These are phyloP conservation scores for Arenaria interpres DNA, from an alignment of 2,113 vertebrate species.

Conservation along the genomic window DNA sequence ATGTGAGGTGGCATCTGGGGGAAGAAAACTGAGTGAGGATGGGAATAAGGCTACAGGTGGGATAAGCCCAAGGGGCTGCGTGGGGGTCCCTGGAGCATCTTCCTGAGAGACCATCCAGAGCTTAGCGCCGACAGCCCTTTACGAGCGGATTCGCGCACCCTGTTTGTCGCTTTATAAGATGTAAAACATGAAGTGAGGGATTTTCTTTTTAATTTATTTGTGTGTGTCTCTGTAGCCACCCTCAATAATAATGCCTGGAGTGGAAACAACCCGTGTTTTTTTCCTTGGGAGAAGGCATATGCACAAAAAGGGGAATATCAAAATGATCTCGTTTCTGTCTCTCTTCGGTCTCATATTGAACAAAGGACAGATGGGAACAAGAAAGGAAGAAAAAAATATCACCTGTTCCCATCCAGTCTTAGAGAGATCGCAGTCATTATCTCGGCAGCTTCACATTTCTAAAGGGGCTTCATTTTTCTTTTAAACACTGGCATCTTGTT, in stretches of 20 bases:
- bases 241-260: neutral
- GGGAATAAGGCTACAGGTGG: neutral
- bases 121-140: too few species aligned
- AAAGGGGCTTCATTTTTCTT: conserved; percentile 53
- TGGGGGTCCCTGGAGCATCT: neutral
- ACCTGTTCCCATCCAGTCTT: conserved; percentile 44
- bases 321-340: conserved; percentile 57
- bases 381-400: conserved; percentile 11
- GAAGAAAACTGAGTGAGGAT: rapidly evolving
- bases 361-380: conserved; percentile 24
- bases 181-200: neutral
- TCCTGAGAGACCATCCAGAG: rapidly evolving
- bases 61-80: neutral
- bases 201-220: neutral
- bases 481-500: conserved; percentile 50
- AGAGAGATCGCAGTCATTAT: conserved; percentile 13
- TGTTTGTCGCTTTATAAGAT: rapidly evolving
- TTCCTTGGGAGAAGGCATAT: neutral
- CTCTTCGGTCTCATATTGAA: conserved; percentile 8
- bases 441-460: conserved; percentile 37
- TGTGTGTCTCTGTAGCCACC: rapidly evolving
- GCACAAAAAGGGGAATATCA: conserved; percentile 48
- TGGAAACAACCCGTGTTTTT: neutral
- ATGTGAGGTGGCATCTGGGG: neutral
- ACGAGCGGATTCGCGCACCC: rapidly evolving